These are phyloP conservation scores for chimpanzee (Pan troglodytes) DNA, from an alignment of 2,113 vertebrate genomes.

Conservation along the genomic window DNA sequence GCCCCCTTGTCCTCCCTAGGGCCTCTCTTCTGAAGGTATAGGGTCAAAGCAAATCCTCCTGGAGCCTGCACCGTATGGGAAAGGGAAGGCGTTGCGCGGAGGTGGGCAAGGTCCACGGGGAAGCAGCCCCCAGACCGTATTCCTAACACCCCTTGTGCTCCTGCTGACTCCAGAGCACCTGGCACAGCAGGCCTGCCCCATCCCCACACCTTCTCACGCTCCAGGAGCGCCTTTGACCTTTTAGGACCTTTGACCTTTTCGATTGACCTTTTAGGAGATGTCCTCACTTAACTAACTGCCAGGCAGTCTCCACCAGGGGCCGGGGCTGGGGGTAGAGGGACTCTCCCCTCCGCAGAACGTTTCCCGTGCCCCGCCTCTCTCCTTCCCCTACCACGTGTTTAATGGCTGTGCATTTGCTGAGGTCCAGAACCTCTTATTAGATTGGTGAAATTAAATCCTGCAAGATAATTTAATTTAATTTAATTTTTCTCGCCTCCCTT, in stretches of 20 bases:
- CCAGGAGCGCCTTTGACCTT: slow-evolving; percentile 76
- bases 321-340: background rate
- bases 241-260: no score
- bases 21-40: background rate
- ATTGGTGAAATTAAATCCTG: slow-evolving; percentile 68
- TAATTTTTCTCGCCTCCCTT: slow-evolving; percentile 13
- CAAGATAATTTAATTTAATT: slow-evolving; percentile 61
- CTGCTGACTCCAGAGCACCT: slow-evolving; percentile 77
- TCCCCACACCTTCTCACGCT: slow-evolving; percentile 76
- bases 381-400: background rate
- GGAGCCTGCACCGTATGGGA: background rate
- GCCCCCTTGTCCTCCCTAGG: background rate
- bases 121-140: slow-evolving; percentile 69
- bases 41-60: slow-evolving; percentile 63
- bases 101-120: slow-evolving; percentile 74
- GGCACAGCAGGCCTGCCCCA: slow-evolving; percentile 78
- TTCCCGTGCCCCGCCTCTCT: no score
- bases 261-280: slow-evolving; percentile 76
- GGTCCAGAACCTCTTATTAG: slow-evolving; percentile 64
- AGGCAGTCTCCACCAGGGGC: background rate
- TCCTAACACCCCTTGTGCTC: slow-evolving; percentile 78
- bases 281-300: slow-evolving; percentile 28
- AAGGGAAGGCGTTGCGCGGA: slow-evolving; percentile 74
- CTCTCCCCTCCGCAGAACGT: fast-evolving
- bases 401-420: background rate